Percentiles rank a stretch among this genome's conserved stretches.
phyloP scores from a whole-genome alignment of 2,113 vertebrate species.

The Protobothrops flavoviridis region DNA sequence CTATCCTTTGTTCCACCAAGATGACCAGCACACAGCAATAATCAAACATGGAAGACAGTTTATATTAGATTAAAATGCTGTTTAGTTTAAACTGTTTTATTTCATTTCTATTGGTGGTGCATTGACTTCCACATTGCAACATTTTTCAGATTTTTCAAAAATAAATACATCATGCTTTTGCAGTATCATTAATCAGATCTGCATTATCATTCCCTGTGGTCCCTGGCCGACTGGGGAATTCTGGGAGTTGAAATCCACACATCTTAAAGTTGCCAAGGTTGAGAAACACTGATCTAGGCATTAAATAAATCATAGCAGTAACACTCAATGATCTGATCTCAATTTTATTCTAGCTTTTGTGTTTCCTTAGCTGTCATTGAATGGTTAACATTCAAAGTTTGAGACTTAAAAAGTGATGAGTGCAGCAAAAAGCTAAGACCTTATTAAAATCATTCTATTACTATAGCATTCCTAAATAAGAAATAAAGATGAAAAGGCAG shows the following conservation, averaged over 20 bases:
- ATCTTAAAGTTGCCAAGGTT: background rate
- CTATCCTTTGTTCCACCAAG: background rate
- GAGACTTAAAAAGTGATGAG: slow-evolving; percentile 41
- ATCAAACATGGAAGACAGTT: background rate
- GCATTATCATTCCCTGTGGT: background rate
- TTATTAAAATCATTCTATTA: slow-evolving; percentile 59
- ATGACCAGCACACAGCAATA: background rate
- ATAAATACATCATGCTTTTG: background rate
- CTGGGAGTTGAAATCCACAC: background rate
- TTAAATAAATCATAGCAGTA: slow-evolving; percentile 14
- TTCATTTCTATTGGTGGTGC: background rate
- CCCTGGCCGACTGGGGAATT: background rate
- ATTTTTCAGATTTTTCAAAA: background rate
- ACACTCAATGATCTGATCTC: background rate
- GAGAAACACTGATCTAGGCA: background rate
- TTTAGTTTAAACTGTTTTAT: background rate
- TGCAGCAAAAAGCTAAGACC: slow-evolving; percentile 22
- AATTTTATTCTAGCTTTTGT: background rate
- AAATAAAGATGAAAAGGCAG: slow-evolving; percentile 53
- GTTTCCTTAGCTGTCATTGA: slow-evolving; percentile 15
- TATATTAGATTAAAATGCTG: background rate
- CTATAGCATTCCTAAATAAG: slow-evolving; percentile 53
- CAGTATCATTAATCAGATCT: background rate
- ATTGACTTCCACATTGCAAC: background rate
- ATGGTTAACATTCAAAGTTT: slow-evolving; percentile 46